Conservation (phyloP, 2,888 invertebrate species). For the Dorcus hopei region DNA sequence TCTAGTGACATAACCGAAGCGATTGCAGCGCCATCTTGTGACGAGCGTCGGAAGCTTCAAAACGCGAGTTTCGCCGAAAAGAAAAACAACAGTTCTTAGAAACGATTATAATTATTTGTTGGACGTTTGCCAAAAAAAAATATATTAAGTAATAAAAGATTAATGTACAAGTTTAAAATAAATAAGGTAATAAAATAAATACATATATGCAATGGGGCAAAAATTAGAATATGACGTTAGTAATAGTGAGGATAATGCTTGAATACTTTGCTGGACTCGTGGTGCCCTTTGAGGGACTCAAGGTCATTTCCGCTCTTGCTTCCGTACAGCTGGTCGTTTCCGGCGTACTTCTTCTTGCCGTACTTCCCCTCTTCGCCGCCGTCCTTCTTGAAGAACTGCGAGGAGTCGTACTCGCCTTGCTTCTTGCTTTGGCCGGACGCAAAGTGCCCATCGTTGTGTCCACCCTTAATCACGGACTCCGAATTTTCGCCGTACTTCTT, state of each 20-base stretch:
- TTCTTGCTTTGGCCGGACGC: slow-evolving; percentile 58
- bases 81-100: no score
- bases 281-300: slow-evolving; percentile 59
- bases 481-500: slow-evolving; percentile 59
- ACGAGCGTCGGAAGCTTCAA: no score
- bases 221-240: background rate
- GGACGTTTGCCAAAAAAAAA: no score
- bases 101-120: no score
- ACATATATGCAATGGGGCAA: no score
- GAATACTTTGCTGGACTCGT: slow-evolving; percentile 55
- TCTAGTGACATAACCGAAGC: no score
- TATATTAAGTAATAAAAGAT: no score
- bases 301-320: slow-evolving; percentile 60
- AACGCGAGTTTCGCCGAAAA: no score
- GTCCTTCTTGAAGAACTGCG: slow-evolving; percentile 56
- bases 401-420: slow-evolving; percentile 57
- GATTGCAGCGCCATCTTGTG: no score
- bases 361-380: slow-evolving; percentile 60
- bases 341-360: slow-evolving; percentile 58
- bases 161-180: no score
- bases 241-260: slow-evolving; percentile 49
- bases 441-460: slow-evolving; percentile 57
- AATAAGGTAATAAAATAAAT: no score
- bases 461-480: slow-evolving; percentile 58
- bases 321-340: slow-evolving; percentile 56